These are phyloP conservation scores for Ciconia stormi DNA, from an alignment of 2,113 vertebrate species.

Conservation along the genomic window DNA sequence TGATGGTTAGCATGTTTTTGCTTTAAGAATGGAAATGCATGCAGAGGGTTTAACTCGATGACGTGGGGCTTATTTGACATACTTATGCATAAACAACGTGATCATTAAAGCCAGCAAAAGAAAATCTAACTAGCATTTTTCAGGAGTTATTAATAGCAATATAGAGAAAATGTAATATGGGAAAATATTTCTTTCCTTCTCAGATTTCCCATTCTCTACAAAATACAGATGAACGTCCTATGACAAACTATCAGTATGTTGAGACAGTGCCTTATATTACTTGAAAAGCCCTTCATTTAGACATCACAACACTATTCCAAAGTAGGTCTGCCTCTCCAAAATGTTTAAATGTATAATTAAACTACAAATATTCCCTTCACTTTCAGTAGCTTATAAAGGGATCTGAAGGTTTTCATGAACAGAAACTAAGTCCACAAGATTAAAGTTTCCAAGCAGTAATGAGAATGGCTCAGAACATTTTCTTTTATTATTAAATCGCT, in stretches of 20 bases:
- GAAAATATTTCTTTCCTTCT: not conserved
- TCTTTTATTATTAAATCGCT: conserved; percentile 52
- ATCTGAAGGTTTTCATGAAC: conserved; percentile 29
- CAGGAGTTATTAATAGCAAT: not conserved
- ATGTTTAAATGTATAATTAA: conserved; percentile 49
- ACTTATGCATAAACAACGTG: not conserved
- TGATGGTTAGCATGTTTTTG: not conserved
- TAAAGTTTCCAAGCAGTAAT: conserved; percentile 59
- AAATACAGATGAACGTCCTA: not conserved
- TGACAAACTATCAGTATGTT: not conserved
- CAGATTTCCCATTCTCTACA: not conserved
- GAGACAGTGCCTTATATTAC: not conserved
- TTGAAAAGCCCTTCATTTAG: not conserved
- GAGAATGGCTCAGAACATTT: conserved; percentile 56
- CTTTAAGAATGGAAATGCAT: not conserved
- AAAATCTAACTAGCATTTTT: not conserved
- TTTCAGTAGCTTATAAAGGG: conserved; percentile 28
- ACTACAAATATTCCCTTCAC: conserved; percentile 20
- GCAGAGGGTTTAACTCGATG: not conserved
- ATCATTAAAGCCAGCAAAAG: not conserved
- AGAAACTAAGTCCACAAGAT: conserved; percentile 36
- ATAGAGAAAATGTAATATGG: not conserved
- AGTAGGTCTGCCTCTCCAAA: not conserved
- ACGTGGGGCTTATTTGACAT: not conserved
- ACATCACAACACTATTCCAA: not conserved